phyloP scores from a whole-genome alignment of 1,140 invertebrate genomes.

The Planococcus citri region DNA sequence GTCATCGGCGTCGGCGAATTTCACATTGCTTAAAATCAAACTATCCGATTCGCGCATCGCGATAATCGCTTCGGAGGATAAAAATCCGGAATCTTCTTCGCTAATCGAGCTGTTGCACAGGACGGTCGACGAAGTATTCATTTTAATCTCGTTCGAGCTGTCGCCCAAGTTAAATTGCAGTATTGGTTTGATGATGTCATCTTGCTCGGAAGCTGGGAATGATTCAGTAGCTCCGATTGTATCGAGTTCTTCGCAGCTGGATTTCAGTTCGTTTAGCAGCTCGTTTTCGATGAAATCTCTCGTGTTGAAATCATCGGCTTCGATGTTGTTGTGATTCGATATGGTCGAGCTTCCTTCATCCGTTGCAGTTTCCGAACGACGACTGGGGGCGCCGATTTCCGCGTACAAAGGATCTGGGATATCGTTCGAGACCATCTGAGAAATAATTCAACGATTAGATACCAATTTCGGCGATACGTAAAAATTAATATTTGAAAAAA shows the following conservation, averaged over 20 bases:
- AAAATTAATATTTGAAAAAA: background rate
- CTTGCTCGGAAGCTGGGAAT: background rate
- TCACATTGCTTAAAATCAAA: background rate
- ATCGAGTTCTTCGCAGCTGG: slow-evolving; percentile 11
- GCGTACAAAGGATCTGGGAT: background rate
- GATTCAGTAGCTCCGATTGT: background rate
- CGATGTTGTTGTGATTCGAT: background rate
- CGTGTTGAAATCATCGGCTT: background rate
- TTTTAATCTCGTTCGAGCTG: background rate
- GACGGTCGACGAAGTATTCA: slow-evolving; percentile 19
- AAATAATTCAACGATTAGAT: background rate
- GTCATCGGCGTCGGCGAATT: slow-evolving; percentile 20
- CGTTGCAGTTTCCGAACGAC: background rate
- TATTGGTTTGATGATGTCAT: slow-evolving; percentile 7
- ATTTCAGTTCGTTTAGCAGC: background rate
- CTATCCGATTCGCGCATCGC: slow-evolving; percentile 19
- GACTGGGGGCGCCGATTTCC: background rate
- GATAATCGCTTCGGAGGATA: slow-evolving; percentile 28
- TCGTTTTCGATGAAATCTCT: slow-evolving; percentile 13
- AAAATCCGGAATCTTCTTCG: slow-evolving; percentile 31
- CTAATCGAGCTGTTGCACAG: slow-evolving; percentile 28
- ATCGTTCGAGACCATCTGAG: background rate
- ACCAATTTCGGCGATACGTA: no score
- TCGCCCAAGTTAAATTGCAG: slow-evolving; percentile 11
- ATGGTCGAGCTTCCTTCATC: background rate